These are phyloP conservation scores for Romanogobio albipinnatus DNA, from an alignment of 2,113 vertebrate genomes.

Conservation along the genomic window DNA sequence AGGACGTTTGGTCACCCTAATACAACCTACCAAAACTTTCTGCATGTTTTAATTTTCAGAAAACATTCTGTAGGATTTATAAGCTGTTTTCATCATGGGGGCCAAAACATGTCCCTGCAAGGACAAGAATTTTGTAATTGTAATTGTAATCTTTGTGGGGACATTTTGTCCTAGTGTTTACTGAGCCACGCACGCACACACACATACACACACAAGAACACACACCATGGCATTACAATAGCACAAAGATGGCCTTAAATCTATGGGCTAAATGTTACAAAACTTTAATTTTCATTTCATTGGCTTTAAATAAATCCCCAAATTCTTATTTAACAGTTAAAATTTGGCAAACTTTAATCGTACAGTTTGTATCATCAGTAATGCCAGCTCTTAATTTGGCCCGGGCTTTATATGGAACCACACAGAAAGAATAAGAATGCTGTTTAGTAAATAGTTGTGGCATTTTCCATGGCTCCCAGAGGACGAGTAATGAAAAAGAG, in stretches of 20 bases:
- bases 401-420: background rate
- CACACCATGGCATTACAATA: background rate
- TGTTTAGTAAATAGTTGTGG: slow-evolving; percentile 23
- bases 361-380: background rate
- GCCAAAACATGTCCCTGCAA: too few species aligned
- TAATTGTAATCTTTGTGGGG: too few species aligned
- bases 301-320: background rate
- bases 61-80: too few species aligned
- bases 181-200: too few species aligned
- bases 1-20: too few species aligned
- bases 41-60: too few species aligned
- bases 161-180: too few species aligned
- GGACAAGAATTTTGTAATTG: too few species aligned
- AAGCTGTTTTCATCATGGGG: too few species aligned
- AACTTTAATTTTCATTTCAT: background rate
- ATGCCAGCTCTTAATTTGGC: slow-evolving; percentile 29
- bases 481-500: slow-evolving; percentile 43
- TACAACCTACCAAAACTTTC: too few species aligned
- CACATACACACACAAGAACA: too few species aligned
- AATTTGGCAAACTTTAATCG: background rate
- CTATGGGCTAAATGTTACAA: background rate
- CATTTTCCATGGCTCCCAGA: slow-evolving; percentile 1
- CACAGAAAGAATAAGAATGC: background rate
- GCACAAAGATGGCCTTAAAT: background rate
- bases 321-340: background rate